Evolutionary conservation across 30 jellyfish, hydroid and myxozoan species (phyloP).

Genomic region (Chrysaora quinquecirrha): DNA sequence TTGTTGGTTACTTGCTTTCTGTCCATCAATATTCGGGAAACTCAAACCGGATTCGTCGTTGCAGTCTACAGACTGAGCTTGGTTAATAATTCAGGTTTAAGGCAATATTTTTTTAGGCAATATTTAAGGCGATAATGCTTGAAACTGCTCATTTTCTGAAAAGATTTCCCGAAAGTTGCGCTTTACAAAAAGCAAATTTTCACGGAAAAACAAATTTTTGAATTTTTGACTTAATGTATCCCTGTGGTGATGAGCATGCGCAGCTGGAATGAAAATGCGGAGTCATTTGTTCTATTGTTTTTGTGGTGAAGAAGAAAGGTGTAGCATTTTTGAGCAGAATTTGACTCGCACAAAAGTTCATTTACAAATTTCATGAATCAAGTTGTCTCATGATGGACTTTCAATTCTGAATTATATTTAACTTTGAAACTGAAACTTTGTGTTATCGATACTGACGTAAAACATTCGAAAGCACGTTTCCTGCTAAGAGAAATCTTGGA

Average conservation of each 20-base stretch:
- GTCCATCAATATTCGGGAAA: no score
- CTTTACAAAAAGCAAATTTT: no score
- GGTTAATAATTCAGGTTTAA: no score
- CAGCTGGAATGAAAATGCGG: not conserved
- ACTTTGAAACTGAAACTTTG: not conserved
- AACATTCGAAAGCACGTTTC: not conserved
- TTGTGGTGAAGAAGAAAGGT: slow-evolving; percentile 1
- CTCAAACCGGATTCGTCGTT: no score
- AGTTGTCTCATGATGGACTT: not conserved
- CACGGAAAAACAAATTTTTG: no score
- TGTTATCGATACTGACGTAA: not conserved
- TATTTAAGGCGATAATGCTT: no score
- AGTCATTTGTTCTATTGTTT: slow-evolving; percentile 4
- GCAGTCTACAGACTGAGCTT: no score
- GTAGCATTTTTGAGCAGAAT: not conserved
- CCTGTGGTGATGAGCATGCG: slow-evolving; percentile 10
- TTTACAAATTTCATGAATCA: not conserved
- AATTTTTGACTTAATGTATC: not conserved
- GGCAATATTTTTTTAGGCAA: no score
- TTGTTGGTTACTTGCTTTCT: no score
- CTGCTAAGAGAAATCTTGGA: no score
- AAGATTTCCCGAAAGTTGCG: no score
- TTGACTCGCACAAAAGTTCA: not conserved
- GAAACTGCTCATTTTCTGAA: no score
- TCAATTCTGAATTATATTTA: not conserved